A percentile compares a stretch with the other conserved stretches of the same genome.
phyloP scores from a whole-genome alignment of 2,797 vertebrate genomes.

The Australoheros facetus region DNA sequence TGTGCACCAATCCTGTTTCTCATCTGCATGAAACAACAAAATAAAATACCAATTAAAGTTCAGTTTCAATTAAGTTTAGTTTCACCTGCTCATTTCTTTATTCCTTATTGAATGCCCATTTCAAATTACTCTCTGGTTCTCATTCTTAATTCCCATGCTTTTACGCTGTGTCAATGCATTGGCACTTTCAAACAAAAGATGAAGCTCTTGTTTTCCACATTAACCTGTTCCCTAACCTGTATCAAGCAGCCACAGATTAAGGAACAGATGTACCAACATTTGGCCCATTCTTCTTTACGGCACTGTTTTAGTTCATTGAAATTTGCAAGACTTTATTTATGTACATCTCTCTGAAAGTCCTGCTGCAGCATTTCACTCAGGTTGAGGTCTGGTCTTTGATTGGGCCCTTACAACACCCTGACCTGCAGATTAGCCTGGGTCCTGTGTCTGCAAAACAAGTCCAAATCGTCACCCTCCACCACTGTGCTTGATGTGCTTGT shows the following conservation, averaged over 20 bases:
- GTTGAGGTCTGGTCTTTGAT: too few relatives aligned
- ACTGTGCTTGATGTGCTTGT: not conserved
- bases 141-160: not conserved
- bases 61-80: not conserved
- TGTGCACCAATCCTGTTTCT: not conserved
- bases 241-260: not conserved
- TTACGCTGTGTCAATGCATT: not conserved
- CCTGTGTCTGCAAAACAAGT: not conserved
- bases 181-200: not conserved
- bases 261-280: not conserved
- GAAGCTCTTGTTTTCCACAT: not conserved
- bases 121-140: not conserved
- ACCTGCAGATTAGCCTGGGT: too few relatives aligned
- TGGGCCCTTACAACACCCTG: too few relatives aligned
- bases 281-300: not conserved
- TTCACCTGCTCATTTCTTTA: not conserved
- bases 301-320: not conserved
- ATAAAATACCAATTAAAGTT: not conserved
- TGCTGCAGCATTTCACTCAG: too few relatives aligned
- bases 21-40: conserved; percentile 4
- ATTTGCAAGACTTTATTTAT: accelerated
- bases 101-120: not conserved
- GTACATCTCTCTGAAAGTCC: not conserved
- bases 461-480: not conserved
- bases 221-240: not conserved